These are phyloP conservation scores for Neoaliturus tenellus DNA, from an alignment of 2,888 invertebrate species.

Conservation along the genomic window DNA sequence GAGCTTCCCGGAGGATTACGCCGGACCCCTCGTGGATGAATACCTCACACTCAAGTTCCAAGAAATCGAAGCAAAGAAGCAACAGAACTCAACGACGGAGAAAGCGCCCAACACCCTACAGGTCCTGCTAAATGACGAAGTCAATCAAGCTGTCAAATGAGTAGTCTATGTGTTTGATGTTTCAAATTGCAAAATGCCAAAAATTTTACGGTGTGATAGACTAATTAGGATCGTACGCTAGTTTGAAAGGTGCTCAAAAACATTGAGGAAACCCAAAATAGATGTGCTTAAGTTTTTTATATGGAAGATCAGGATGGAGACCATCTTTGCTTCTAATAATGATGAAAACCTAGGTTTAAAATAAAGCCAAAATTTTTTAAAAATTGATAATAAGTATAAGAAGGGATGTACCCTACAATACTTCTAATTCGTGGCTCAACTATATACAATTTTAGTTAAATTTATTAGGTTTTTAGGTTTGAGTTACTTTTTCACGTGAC, in stretches of 20 bases:
- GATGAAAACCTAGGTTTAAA: too few species aligned
- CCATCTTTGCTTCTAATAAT: too few species aligned
- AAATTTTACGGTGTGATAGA: conserved; percentile 40
- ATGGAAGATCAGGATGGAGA: too few species aligned
- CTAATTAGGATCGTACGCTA: neutral
- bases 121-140: conserved; percentile 45
- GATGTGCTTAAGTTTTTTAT: too few species aligned
- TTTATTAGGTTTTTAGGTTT: too few species aligned
- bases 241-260: neutral
- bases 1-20: conserved; percentile 93
- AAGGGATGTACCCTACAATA: too few species aligned
- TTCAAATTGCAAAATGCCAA: neutral
- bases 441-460: too few species aligned
- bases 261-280: neutral
- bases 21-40: conserved; percentile 91
- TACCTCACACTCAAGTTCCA: conserved; percentile 89
- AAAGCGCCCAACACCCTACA: conserved; percentile 21
- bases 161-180: neutral
- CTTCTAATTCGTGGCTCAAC: too few species aligned
- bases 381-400: too few species aligned
- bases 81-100: conserved; percentile 70
- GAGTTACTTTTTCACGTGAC: too few species aligned
- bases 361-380: too few species aligned
- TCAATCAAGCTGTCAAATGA: conserved; percentile 41
- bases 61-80: conserved; percentile 87